These are phyloP conservation scores for Acanthaster planci DNA, from an alignment of 35 echinoderm and acorn worm genomes.

Conservation along the genomic window DNA sequence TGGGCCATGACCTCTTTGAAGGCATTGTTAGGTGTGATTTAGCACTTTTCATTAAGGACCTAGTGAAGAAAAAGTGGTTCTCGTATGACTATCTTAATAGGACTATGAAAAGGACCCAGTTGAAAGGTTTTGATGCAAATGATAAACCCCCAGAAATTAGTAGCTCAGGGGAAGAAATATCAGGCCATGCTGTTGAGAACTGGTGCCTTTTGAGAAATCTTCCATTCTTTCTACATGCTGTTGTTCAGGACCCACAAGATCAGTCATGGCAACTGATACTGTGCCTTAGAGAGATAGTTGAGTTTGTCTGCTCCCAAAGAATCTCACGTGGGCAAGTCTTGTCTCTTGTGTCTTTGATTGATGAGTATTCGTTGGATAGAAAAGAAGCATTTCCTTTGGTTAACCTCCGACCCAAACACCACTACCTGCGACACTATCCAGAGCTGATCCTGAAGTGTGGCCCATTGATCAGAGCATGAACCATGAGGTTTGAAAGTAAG, in stretches of 20 bases:
- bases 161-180: constrained; percentile 37
- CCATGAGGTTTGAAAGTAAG: constrained; percentile 70
- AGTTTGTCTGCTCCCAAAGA: constrained; percentile 51
- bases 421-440: constrained; percentile 61
- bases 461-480: constrained; percentile 53
- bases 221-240: constrained; percentile 46
- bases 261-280: constrained; percentile 45
- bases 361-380: constrained; percentile 53
- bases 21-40: constrained; percentile 64
- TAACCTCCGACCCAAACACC: constrained; percentile 60
- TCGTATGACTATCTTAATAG: constrained; percentile 55
- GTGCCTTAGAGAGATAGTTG: constrained; percentile 35
- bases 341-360: constrained; percentile 31
- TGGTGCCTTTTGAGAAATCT: constrained; percentile 63
- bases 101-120: constrained; percentile 39
- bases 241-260: constrained; percentile 30
- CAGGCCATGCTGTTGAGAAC: constrained; percentile 72
- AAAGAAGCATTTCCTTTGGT: constrained; percentile 38
- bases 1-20: constrained; percentile 79
- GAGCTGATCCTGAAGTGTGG: constrained; percentile 63
- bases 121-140: constrained; percentile 25
- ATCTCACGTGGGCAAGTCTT: constrained; percentile 36
- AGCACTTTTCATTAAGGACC: constrained; percentile 45
- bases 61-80: constrained; percentile 68
- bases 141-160: constrained; percentile 60